Conservation (phyloP, 2,888 invertebrate genomes). For the Xanthia icteritia region DNA sequence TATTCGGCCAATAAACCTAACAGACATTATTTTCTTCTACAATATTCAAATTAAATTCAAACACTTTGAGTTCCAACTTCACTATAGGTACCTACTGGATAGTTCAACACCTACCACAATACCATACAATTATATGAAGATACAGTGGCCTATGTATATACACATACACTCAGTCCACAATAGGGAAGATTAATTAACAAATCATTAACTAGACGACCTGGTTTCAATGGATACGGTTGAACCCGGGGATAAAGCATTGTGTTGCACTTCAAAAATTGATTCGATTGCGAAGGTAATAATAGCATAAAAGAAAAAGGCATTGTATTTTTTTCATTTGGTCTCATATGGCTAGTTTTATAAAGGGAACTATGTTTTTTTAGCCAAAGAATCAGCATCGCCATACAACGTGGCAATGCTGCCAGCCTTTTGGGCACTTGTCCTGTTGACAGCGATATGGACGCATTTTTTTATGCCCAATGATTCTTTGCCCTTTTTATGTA, state of each 20-base stretch:
- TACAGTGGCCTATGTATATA: constrained; percentile 23
- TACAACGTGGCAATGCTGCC: too few species aligned
- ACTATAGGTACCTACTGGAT: background rate
- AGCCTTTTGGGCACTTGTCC: too few species aligned
- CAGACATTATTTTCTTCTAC: too few species aligned
- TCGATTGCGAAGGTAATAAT: background rate
- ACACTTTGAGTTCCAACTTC: background rate
- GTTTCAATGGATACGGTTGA: constrained; percentile 32
- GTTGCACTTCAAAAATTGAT: constrained; percentile 32
- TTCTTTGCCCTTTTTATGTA: too few species aligned
- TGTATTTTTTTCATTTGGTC: background rate
- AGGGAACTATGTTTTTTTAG: background rate
- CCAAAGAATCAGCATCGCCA: too few species aligned
- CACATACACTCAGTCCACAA: constrained; percentile 40
- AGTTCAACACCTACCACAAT: background rate
- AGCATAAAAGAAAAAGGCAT: constrained; percentile 6
- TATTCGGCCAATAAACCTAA: too few species aligned
- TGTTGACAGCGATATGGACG: too few species aligned
- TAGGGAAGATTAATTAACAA: constrained; percentile 62
- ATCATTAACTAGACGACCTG: constrained; percentile 51
- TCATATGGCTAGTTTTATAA: background rate
- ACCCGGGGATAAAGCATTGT: constrained; percentile 24
- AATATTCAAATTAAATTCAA: background rate
- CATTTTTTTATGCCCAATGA: too few species aligned
- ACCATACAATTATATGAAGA: background rate